phyloP scores from a whole-genome alignment of 2,797 vertebrate genomes.

The Garrulus glandarius region DNA sequence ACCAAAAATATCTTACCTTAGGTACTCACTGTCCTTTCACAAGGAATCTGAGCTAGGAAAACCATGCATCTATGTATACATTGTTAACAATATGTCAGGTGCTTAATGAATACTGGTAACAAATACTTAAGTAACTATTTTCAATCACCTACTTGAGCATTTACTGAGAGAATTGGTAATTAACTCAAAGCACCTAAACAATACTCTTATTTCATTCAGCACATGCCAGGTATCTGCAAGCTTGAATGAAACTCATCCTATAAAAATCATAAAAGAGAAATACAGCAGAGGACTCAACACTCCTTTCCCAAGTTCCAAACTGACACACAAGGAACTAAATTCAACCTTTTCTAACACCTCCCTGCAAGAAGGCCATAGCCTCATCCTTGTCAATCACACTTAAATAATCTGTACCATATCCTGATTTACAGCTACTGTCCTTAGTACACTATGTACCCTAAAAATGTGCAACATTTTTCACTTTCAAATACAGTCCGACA shows the following conservation, averaged over 20 bases:
- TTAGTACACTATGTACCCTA: neutral
- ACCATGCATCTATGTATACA: neutral
- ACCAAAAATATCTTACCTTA: neutral
- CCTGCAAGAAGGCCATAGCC: neutral
- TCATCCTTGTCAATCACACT: neutral
- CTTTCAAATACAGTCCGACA: neutral
- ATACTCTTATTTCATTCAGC: neutral
- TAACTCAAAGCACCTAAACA: neutral
- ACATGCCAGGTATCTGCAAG: neutral
- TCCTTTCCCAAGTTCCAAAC: neutral
- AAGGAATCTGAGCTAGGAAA: neutral
- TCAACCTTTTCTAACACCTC: neutral
- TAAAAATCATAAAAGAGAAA: neutral
- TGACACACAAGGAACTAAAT: neutral
- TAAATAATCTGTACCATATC: neutral
- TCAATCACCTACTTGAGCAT: neutral
- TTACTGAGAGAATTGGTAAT: neutral
- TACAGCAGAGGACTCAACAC: neutral
- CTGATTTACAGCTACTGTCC: neutral
- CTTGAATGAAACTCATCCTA: neutral
- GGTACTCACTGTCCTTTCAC: neutral
- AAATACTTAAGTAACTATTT: neutral
- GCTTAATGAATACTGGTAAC: neutral
- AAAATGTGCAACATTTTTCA: constrained; percentile 19
- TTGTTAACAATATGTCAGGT: neutral